Conservation (phyloP, 2,888 invertebrate species). For the Chymomyza amoena region DNA sequence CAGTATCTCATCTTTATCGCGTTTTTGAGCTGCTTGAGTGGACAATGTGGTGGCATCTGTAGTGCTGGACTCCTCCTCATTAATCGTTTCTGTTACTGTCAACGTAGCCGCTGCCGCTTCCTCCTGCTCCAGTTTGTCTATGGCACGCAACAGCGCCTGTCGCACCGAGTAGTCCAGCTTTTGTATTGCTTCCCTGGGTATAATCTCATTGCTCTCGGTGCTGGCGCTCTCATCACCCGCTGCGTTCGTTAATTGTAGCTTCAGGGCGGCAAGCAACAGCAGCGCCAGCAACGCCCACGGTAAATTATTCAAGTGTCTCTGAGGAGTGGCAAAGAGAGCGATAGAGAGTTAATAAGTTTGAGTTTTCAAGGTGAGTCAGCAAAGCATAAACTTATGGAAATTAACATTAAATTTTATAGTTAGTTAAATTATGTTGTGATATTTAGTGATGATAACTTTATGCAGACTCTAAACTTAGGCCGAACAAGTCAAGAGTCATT, state of each 20-base stretch:
- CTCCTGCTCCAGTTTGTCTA: constrained; percentile 87
- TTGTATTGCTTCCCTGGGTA: constrained; percentile 80
- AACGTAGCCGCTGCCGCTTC: constrained; percentile 76
- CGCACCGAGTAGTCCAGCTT: constrained; percentile 86
- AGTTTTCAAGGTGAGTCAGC: constrained; percentile 1
- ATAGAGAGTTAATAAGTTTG: constrained; percentile 24
- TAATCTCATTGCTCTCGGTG: constrained; percentile 77
- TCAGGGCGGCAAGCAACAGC: constrained; percentile 54
- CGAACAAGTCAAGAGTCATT: not conserved
- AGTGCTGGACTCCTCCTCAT: constrained; percentile 21
- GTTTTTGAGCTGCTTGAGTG: not conserved
- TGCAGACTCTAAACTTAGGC: not conserved
- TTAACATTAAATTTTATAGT: constrained; percentile 11
- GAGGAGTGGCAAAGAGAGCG: not conserved
- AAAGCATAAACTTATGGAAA: constrained; percentile 20
- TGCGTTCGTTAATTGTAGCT: constrained; percentile 48
- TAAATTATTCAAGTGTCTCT: constrained; percentile 59
- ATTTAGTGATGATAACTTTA: constrained; percentile 30
- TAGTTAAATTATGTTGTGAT: constrained; percentile 18
- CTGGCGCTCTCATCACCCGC: constrained; percentile 58
- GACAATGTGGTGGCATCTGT: not conserved
- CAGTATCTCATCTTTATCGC: constrained; percentile 78
- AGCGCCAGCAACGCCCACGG: constrained; percentile 59
- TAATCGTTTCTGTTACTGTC: constrained; percentile 43
- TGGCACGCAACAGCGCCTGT: constrained; percentile 86